Percentiles rank a stretch among this genome's conserved stretches.
Evolutionary conservation across 1,140 invertebrate species (phyloP).

Genomic region (Drosophila asahinai): DNA sequence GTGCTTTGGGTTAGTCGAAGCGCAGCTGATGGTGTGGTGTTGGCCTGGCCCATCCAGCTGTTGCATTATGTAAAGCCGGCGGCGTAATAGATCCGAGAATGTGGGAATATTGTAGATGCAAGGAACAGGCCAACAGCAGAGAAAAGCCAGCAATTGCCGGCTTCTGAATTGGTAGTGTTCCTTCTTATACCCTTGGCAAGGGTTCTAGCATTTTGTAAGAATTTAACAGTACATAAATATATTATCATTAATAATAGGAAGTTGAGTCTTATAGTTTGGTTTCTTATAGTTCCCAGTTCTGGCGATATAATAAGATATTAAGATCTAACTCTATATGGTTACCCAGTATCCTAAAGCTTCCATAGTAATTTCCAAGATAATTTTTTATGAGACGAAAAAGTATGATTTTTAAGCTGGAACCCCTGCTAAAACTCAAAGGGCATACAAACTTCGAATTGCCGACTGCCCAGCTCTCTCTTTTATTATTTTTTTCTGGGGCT

Average conservation of each 20-base stretch:
- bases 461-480: no score
- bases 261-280: not conserved
- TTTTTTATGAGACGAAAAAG: not conserved
- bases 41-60: constrained; percentile 60
- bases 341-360: not conserved
- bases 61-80: constrained; percentile 69
- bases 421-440: not conserved
- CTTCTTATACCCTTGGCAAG: not conserved
- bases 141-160: not conserved
- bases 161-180: not conserved
- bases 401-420: not conserved
- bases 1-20: constrained; percentile 23
- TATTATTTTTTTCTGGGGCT: not conserved
- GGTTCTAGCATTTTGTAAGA: fast-evolving
- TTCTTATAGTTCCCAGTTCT: no score
- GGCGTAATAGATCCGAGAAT: constrained; percentile 36
- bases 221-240: not conserved
- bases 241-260: not conserved
- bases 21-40: constrained; percentile 4
- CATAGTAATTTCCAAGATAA: not conserved
- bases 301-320: not conserved
- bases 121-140: constrained; percentile 42
- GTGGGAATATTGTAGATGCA: constrained; percentile 41
- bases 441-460: not conserved
- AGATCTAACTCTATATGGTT: not conserved